A percentile compares a stretch with the other conserved stretches of the same genome.
phyloP scores from a whole-genome alignment of 35 echinoderm and acorn worm genomes.

The Ptychodera flava region DNA sequence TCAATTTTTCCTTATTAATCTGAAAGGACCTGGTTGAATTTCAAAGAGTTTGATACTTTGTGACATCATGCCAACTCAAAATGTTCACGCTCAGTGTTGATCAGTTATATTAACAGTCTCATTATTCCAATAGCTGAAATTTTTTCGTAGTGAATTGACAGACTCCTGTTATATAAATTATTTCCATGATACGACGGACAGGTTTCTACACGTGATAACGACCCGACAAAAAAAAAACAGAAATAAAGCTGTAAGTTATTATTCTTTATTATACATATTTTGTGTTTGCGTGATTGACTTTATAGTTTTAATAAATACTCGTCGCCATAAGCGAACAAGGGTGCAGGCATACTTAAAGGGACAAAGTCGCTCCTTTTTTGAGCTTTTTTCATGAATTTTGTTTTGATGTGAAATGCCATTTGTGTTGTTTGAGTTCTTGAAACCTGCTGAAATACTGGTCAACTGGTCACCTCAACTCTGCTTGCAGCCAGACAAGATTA shows the following conservation, averaged over 20 bases:
- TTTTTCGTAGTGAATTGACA: background rate
- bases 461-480: too few species aligned
- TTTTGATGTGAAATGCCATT: too few species aligned
- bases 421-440: too few species aligned
- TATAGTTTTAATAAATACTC: too few species aligned
- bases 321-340: too few species aligned
- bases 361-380: too few species aligned
- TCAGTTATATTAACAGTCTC: too few species aligned
- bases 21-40: background rate
- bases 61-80: background rate
- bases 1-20: background rate
- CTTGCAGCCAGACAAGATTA: too few species aligned
- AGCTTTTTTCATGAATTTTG: too few species aligned
- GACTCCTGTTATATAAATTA: background rate
- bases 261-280: background rate
- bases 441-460: too few species aligned
- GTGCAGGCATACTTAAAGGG: too few species aligned
- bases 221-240: background rate
- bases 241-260: slow-evolving; percentile 2
- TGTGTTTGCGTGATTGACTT: too few species aligned
- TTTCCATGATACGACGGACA: background rate
- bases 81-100: background rate
- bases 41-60: background rate
- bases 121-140: background rate
- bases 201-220: background rate